Conservation (phyloP, 2,888 invertebrate genomes). For the Cybosia mesomella region DNA sequence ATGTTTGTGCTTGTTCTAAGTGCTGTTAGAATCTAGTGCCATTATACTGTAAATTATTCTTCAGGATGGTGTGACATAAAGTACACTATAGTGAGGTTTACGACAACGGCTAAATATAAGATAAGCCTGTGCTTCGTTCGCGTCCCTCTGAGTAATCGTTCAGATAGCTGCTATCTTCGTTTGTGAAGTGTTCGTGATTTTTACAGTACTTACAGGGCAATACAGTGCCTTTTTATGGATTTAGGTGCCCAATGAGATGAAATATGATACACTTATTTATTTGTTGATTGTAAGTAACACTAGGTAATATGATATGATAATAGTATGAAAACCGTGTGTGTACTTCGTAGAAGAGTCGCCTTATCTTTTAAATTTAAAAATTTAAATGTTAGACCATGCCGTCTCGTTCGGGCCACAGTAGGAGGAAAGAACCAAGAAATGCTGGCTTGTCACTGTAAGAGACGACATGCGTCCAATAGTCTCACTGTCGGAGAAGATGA, state of each 20-base stretch:
- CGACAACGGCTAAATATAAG: constrained; percentile 57
- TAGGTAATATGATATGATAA: not conserved
- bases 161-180: constrained; percentile 73
- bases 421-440: too few species aligned
- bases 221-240: constrained; percentile 54
- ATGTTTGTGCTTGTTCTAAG: constrained; percentile 35
- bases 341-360: too few species aligned
- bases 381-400: too few species aligned
- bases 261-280: constrained; percentile 42
- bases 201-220: constrained; percentile 59
- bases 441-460: too few species aligned
- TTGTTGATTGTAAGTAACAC: constrained; percentile 30
- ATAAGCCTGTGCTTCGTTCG: constrained; percentile 68
- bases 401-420: too few species aligned
- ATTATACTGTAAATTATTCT: constrained; percentile 56
- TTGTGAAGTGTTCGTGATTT: constrained; percentile 68
- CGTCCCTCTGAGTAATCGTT: constrained; percentile 74
- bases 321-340: too few species aligned
- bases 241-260: constrained; percentile 36
- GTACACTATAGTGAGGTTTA: constrained; percentile 53
- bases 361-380: too few species aligned
- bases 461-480: too few species aligned
- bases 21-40: constrained; percentile 44
- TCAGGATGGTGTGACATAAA: constrained; percentile 51
- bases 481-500: too few species aligned